Percentiles rank a stretch among this genome's conserved stretches.
Evolutionary conservation across 1,140 invertebrate species (phyloP).

Genomic region (Andricus grossulariae): DNA sequence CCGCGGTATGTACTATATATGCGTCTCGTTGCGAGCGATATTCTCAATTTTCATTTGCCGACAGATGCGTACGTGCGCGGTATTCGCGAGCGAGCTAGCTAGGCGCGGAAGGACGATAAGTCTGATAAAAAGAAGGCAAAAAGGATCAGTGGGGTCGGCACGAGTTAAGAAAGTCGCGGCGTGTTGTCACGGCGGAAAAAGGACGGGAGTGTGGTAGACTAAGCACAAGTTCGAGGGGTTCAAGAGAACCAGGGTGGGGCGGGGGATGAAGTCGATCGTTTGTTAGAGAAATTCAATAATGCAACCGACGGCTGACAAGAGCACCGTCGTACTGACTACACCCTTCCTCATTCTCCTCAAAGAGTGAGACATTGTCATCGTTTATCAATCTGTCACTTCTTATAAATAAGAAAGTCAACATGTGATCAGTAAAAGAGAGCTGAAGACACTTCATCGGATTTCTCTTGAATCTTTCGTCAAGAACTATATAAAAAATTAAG

Average conservation of each 20-base stretch:
- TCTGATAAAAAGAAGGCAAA: conserved; percentile 46
- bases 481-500: too few species aligned
- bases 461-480: too few species aligned
- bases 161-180: conserved; percentile 37
- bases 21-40: conserved; percentile 36
- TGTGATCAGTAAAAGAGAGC: background rate
- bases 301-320: conserved; percentile 60
- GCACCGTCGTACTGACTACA: conserved; percentile 43
- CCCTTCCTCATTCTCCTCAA: conserved; percentile 37
- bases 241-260: background rate
- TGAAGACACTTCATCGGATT: too few species aligned
- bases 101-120: conserved; percentile 38
- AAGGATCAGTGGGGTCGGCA: conserved; percentile 33
- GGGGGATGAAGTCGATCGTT: conserved; percentile 60
- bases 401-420: conserved; percentile 43
- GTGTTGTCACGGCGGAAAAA: conserved; percentile 44
- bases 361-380: conserved; percentile 54
- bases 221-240: conserved; percentile 37
- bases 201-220: conserved; percentile 43
- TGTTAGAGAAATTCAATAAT: conserved; percentile 70
- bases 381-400: conserved; percentile 61
- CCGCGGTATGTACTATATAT: background rate
- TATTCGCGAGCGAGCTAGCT: conserved; percentile 33
- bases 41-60: conserved; percentile 64
- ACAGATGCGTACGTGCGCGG: conserved; percentile 60